Base-by-base conservation (phyloP, 2,797 vertebrate species). In the Phrynocephalus guinanensis region DNA sequence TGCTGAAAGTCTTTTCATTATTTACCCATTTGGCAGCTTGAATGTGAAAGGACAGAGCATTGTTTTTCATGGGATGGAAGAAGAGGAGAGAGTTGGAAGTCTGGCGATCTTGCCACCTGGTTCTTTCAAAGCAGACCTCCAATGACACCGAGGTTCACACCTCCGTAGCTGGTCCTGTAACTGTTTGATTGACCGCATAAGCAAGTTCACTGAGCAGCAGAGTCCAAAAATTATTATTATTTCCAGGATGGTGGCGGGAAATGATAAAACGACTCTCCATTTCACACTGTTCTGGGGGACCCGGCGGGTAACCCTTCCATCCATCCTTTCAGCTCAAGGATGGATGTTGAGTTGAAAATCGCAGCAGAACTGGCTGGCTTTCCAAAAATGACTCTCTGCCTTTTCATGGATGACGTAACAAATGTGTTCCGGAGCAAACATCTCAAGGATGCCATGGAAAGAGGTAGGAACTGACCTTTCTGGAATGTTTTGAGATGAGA, bases 1-100 rank as follows among this genome's bases (percentile, higher is more conserved):
- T 94, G 88, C 78, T 91, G 93, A 94, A 95, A 94, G 92, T 89
- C 84, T 93, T 96, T 95, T 96, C 94, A 95, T 96, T 96, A 93
- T 93, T 93, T 87, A 92, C 83, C 93, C 91, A 88, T 94, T 94
- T 86, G 93, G 87, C 91, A 90, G 86, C 91, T 89, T 95, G 94
- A 94, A 92, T 94, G 94, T 93, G 93, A 93, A 93, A 94, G 87
- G 89, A 89, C 88, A 82, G 80, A 91, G 60, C 89, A 91, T 94
- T 94, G 79, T 93, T 94, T 89, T 93, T n/a, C 77, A 6, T 88
- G 81, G 26, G 9, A 56, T 86, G 83, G 75, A 89, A 79, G 91
- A 93, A 88, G 91, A 91, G 89, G 60, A 63, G 16, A 63, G 18
- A 20, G 13, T 63, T 90, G 94, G 92, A 93, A 91, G 67, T 86